Base-by-base conservation (phyloP, 2,888 invertebrate genomes). In the Acronicta psi region DNA sequence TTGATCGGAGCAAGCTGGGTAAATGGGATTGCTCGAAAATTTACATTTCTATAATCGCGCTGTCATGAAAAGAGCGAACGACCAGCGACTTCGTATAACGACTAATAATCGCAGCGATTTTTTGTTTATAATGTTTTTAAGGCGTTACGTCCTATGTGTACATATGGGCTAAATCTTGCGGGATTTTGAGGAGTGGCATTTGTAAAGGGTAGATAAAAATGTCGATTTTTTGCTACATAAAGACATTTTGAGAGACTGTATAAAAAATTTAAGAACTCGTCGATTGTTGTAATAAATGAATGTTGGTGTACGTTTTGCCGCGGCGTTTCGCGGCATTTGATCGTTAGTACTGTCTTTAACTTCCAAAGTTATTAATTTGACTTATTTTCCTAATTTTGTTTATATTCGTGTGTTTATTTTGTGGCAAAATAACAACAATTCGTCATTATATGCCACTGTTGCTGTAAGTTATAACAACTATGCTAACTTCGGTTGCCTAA, bases 291-390 rank as follows among this genome's bases (percentile, higher is more conserved):
- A 41, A 10, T 42, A 23, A 14, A 23, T 42, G 42, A 23, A 25
- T 65, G 67, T 49, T 54, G 44, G 23, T 20, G 38, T 8, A 17
- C 36, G 34, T 38, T 29, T 25, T 13, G 34, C 41, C 41, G 60
- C 52, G 14, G 38, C 52, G 13, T 25, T 29, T 49, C 16, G 53
- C 46, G 51, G 46, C 49, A 43, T 34, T 34, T 34, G 38, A 20
- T 14, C 40, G 50, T 64, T 64, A 53, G 56, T 47, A 42, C 41
- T 69, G 59, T 65, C 34, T 44, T 56, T 44, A 42, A 69, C 69
- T 72, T 72, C 69, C 73, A 74, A 75, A 74, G 66, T 72, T 66
- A 62, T 38, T 59, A 53, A 46, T 34, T 64, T 52, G 29, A 62
- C 42, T 59, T 55, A 14, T 40, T 49, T 36, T 55, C 34, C 42